phyloP scores from a whole-genome alignment of 2,888 invertebrate genomes.

The Xanthorhoe spadicearia region DNA sequence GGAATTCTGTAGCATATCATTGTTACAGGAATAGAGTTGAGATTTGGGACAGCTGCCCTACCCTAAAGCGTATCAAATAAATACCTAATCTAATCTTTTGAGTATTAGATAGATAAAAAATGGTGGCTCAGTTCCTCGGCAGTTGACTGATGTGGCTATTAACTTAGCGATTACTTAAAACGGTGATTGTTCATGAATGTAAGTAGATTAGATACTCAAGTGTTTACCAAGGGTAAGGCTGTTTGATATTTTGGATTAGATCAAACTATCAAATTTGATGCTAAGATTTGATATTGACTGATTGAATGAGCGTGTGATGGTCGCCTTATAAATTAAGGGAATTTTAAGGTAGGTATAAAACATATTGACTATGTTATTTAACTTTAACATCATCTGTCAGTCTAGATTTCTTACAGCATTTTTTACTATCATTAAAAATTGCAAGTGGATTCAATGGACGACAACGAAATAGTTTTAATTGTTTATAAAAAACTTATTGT shows the following conservation, averaged over 20 bases:
- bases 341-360: neutral
- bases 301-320: slow-evolving; percentile 10
- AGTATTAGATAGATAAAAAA: too few relatives aligned
- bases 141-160: too few relatives aligned
- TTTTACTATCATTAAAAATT: slow-evolving; percentile 13
- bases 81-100: too few relatives aligned
- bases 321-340: slow-evolving; percentile 5
- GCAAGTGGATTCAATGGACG: slow-evolving; percentile 24
- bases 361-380: neutral
- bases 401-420: slow-evolving; percentile 18
- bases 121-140: too few relatives aligned
- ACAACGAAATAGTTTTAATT: slow-evolving; percentile 21
- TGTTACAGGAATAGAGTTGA: too few relatives aligned
- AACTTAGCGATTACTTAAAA: too few relatives aligned
- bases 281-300: slow-evolving; percentile 1
- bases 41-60: too few relatives aligned
- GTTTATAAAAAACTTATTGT: neutral
- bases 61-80: too few relatives aligned
- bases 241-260: neutral
- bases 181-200: too few relatives aligned
- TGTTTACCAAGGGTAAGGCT: too few relatives aligned
- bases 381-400: neutral
- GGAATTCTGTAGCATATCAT: neutral
- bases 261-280: neutral
- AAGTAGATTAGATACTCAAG: too few relatives aligned